These are phyloP conservation scores for Gobius niger DNA, from an alignment of 2,113 vertebrate species.

Conservation along the genomic window DNA sequence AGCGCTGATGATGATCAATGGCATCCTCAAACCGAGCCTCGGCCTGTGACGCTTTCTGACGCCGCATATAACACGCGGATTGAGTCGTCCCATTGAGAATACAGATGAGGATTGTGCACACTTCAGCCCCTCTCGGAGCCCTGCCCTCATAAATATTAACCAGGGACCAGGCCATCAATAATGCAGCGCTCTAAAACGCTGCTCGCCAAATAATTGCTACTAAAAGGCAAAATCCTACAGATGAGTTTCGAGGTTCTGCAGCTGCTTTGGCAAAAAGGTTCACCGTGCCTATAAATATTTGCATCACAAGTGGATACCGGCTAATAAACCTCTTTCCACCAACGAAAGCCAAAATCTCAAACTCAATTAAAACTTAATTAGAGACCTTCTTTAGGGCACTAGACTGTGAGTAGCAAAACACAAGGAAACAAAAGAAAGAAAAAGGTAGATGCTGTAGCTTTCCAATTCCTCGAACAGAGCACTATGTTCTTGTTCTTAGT, in stretches of 20 bases:
- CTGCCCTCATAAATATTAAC: slow-evolving; percentile 53
- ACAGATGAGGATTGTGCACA: slow-evolving; percentile 15
- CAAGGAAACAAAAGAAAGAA: neutral
- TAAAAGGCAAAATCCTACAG: slow-evolving; percentile 34
- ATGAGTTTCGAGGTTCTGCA: slow-evolving; percentile 24
- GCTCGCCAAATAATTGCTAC: slow-evolving; percentile 57
- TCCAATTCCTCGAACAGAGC: neutral
- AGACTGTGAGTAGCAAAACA: neutral
- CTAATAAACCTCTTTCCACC: slow-evolving; percentile 13
- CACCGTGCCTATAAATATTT: slow-evolving; percentile 42
- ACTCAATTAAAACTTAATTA: slow-evolving; percentile 7
- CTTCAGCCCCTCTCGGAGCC: slow-evolving; percentile 2
- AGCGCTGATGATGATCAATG: slow-evolving; percentile 22
- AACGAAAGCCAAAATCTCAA: neutral
- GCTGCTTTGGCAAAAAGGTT: slow-evolving; percentile 17
- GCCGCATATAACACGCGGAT: slow-evolving; percentile 2
- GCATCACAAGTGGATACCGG: slow-evolving; percentile 19
- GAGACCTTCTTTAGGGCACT: neutral
- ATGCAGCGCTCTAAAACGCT: slow-evolving; percentile 50
- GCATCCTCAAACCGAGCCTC: slow-evolving; percentile 8
- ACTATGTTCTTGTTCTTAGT: neutral
- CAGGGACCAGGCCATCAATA: slow-evolving; percentile 39
- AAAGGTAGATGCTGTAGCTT: neutral
- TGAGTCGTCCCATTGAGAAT: slow-evolving; percentile 2
- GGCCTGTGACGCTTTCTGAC: slow-evolving; percentile 4